These are phyloP conservation scores for Eupithecia pulchellata DNA, from an alignment of 2,888 invertebrate species.

Conservation along the genomic window DNA sequence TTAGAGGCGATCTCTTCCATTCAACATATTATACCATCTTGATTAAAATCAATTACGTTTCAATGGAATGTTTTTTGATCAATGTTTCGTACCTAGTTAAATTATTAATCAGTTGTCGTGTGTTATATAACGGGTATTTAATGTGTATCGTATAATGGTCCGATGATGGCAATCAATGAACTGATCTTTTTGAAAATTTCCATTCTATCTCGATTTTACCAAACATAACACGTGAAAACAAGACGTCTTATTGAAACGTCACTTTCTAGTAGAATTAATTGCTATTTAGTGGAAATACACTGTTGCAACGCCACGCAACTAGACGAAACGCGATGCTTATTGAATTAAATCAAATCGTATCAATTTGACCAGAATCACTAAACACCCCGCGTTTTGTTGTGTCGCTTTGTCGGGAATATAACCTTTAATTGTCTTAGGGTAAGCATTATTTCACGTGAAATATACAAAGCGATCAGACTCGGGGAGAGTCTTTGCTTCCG, in stretches of 20 bases:
- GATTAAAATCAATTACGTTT: not conserved
- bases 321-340: not conserved
- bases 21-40: not conserved
- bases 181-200: not conserved
- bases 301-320: not conserved
- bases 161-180: not conserved
- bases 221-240: not conserved
- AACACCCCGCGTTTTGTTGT: not conserved
- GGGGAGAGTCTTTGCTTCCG: constrained; percentile 50
- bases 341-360: not conserved
- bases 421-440: not conserved
- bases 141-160: not conserved
- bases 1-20: no score
- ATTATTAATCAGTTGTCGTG: not conserved
- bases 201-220: not conserved
- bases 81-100: not conserved
- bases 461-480: constrained; percentile 44
- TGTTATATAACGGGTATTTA: constrained; percentile 1
- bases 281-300: not conserved
- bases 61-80: not conserved
- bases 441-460: not conserved
- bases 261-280: not conserved
- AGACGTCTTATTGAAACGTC: no score
- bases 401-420: not conserved
- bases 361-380: not conserved